Conservation (phyloP, 2,113 vertebrate species). For the Uropsilus gracilis region DNA sequence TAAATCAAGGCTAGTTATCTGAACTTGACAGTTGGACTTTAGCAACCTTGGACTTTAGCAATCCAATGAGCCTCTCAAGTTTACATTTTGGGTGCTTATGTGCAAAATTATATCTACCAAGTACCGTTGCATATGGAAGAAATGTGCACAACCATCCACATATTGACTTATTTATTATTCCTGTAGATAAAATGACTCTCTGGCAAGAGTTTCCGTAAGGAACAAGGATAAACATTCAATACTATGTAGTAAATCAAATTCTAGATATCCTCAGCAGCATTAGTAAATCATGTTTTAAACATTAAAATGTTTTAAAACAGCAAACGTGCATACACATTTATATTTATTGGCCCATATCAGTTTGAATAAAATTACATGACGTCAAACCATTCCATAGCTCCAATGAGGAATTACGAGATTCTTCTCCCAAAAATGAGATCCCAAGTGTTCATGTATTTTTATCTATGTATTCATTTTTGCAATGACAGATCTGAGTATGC, state of each 20-base stretch:
- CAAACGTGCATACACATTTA: conserved; percentile 67
- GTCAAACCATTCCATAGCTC: conserved; percentile 34
- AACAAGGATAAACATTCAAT: conserved; percentile 79
- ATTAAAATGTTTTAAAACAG: conserved; percentile 82
- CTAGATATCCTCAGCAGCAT: conserved; percentile 78
- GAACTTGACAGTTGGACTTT: conserved; percentile 25
- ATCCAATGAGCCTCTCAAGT: background rate
- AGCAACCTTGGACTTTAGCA: background rate
- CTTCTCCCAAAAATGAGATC: conserved; percentile 14
- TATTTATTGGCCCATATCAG: conserved; percentile 79
- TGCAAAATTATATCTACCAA: conserved; percentile 57
- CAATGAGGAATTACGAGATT: background rate
- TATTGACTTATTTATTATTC: conserved; percentile 82
- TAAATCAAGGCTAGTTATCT: background rate
- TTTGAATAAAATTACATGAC: conserved; percentile 77
- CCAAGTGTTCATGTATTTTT: background rate
- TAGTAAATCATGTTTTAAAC: conserved; percentile 83
- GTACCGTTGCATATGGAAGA: conserved; percentile 41
- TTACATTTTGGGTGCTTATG: conserved; percentile 48
- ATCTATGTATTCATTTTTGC: background rate
- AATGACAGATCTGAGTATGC: background rate
- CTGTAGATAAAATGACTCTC: conserved; percentile 79
- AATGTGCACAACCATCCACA: conserved; percentile 73
- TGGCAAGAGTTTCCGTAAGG: conserved; percentile 78
- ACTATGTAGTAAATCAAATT: conserved; percentile 77